Evolutionary conservation across 2,888 invertebrate genomes (phyloP).

Genomic region (Aelia acuminata): DNA sequence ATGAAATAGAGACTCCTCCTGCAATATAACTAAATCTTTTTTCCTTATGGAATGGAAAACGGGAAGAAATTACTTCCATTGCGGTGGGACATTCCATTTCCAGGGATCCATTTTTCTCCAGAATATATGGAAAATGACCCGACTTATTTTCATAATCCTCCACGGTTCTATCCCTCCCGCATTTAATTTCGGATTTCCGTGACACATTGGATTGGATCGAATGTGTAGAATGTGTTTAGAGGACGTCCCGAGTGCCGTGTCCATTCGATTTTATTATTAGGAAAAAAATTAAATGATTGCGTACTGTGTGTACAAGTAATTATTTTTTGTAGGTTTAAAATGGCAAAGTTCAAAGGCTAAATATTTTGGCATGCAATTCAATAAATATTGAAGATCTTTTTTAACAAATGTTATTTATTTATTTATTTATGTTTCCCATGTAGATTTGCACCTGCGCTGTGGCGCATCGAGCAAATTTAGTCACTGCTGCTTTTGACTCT

Average conservation of each 20-base stretch:
- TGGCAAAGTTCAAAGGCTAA: too few relatives aligned
- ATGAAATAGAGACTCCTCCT: not conserved
- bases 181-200: slow-evolving; percentile 11
- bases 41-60: slow-evolving; percentile 40
- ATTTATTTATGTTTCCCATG: too few relatives aligned
- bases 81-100: slow-evolving; percentile 39
- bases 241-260: not conserved
- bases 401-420: too few relatives aligned
- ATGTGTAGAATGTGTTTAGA: not conserved
- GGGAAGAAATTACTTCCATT: slow-evolving; percentile 37
- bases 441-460: too few relatives aligned
- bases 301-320: too few relatives aligned
- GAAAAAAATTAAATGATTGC: too few relatives aligned
- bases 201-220: not conserved
- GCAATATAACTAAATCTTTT: slow-evolving; percentile 39
- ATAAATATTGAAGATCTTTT: too few relatives aligned
- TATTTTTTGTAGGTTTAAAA: too few relatives aligned
- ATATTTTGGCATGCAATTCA: too few relatives aligned
- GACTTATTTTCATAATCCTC: slow-evolving; percentile 25
- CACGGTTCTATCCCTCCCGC: not conserved
- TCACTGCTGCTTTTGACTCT: too few relatives aligned
- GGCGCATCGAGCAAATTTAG: too few relatives aligned
- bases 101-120: slow-evolving; percentile 37
- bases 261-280: not conserved
- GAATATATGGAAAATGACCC: slow-evolving; percentile 26